Evolutionary conservation across 2,797 vertebrate species (phyloP), one percentile per base, ranked within the genome.

Genomic region (Spinus olivaceus): DNA sequence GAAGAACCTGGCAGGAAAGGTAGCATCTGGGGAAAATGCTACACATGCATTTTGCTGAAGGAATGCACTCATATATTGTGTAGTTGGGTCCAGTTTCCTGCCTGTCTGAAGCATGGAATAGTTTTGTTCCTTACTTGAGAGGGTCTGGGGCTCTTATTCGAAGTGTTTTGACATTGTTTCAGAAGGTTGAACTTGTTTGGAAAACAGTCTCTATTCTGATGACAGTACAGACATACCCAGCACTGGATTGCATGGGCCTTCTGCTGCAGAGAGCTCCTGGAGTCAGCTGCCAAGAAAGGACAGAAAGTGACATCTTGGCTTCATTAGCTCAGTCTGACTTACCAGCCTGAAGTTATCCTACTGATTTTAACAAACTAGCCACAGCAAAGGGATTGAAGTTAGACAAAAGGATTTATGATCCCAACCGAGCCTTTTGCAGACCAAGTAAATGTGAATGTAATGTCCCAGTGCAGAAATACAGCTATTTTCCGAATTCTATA

Each of bases 221-320:
- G n/a, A 70, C 24, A 57, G 14, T 10, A 44, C 19, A 44, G 51
- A 73, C 28, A 47, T 37, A 76, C 1, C 22, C 50, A 33, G 54
- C 42, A 42, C 28, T 39, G 39, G 59, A 53, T 12, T 8, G 3
- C 35, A n/a, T 0, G 37, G 54, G 27, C 15, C 41, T 69, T 63
- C 54, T 72, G 51, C 56, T 54, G 56, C 81, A 49, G 25, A n/a
- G 24, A 30, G 15, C 54, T 83, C 50, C 56, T 59, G 27, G 14
- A 69, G n/a, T 46, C 67, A 54, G 21, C 50, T 60, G 41, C 44
- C 59, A 44, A 50, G 50, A n/a, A 53, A 65, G 54, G n/a, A 60
- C 50, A 91, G 71, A 80, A 87, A 85, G 56, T 33, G 69, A 53
- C 39, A 72, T 57, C 54, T 69, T 81, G 81, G 27, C 35, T 91